Evolutionary conservation across 2,888 invertebrate species (phyloP), one percentile per base, ranked within the genome.

Genomic region (Lithophane leautieri): DNA sequence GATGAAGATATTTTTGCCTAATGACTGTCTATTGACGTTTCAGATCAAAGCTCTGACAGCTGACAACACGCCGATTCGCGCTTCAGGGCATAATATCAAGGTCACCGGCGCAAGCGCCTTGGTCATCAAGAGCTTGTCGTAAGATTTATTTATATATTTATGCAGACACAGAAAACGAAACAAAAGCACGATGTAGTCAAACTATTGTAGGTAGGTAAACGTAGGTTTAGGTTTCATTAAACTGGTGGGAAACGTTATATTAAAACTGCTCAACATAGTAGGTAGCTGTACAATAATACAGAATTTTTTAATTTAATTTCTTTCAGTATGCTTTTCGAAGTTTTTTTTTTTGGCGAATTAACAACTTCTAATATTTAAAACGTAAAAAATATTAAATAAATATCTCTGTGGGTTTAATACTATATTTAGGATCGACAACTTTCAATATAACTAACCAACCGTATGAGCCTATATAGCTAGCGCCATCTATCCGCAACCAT

Each of bases 31-130:
- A 0, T 25, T 79, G 22, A 54, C 47, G 9, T 88, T 94, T 78
- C 84, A 96, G 96, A 86, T 96, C 63, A 87, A 92, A 16, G 90
- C 94, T 3, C 86, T 92, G 16, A 91, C 91, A 9, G 90, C 93
- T 16, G 91, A 93, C n/a, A 87, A 91, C 28, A 88, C 92, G 0
- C 94, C 93, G 2, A 90, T 97, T 52, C 92, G 89, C n/a, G 97
- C 97, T 0, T 89, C 93, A 19, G 96, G 97, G 1, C 95, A 92
- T 73, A 94, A 97, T 73, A 91, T 97, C 1, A 94, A 94, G 79
- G 96, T 97, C 0, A 93, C 94, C 19, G 97, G 97, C 12, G 95
- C 95, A 58, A 93, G 97, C 12, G 94, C 96, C 85, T 97, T 97
- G 84, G 93, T 94, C 73, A 92, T 97, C 52, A 97, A 95, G 83